Evolutionary conservation across 2,797 vertebrate species (phyloP), one percentile per base, ranked within the genome.

Genomic region (Pteropus rufus): DNA sequence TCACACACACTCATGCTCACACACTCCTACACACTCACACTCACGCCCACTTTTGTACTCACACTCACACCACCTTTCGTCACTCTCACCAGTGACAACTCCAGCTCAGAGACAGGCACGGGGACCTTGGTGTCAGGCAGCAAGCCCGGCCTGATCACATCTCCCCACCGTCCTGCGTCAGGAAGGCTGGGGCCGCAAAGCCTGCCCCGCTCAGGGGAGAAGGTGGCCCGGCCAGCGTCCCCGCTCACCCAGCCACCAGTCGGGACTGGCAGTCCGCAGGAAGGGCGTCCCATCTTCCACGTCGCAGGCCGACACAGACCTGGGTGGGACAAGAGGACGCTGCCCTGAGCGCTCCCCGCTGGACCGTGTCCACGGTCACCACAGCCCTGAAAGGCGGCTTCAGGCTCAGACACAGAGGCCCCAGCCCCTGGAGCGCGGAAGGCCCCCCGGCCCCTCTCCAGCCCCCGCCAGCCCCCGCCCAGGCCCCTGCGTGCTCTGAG

Each of bases 171-270:
- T 41, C 15, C 67, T 31, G 0, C 10, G 0, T n/a, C 26, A 23
- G 12, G 18, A 3, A 8, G 7, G 21, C 24, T 34, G 34, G 60
- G 39, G 12, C 23, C 49, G 29, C n/a, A 4, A 9, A 7, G 62
- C 58, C 72, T 1, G 15, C 29, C 69, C 4, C 0, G 23, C 3
- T 3, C 1, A 2, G 39, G 3, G n/a, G 3, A 0, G 11, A 24
- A 24, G 41, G n/a, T 0, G 52, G 29, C 70, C 69, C 11, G 29
- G 24, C 5, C 9, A 6, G 6, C 3, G 0, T 18, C 1, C 23
- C 36, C 16, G 73, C 94, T 97, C 85, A 96, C 96, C 97, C 75
- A 36, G 91, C 93, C 96, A 97, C 93, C 93, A 95, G 26, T 96
- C 93, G 0, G 97, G 90, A 44, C 87, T 44, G 12, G 96, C 5